A percentile compares a stretch with the other conserved stretches of the same genome.
Evolutionary conservation across 2,888 invertebrate species (phyloP).

Genomic region (Aporophyla lueneburgensis): DNA sequence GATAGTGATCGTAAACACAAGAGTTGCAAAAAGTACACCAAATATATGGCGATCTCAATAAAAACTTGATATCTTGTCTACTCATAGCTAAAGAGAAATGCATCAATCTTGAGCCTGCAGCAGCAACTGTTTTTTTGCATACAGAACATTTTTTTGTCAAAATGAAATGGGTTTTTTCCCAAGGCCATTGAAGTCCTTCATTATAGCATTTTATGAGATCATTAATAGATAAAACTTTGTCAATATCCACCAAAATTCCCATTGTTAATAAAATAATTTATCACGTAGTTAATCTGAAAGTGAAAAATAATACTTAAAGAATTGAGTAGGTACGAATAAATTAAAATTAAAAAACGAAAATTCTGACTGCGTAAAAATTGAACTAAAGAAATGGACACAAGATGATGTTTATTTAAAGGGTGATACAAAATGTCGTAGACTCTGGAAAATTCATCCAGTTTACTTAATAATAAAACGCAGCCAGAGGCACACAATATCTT

Average conservation of each 20-base stretch:
- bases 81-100: constrained; percentile 15
- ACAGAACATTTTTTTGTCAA: constrained; percentile 18
- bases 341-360: not conserved
- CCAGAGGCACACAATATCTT: no score
- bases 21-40: constrained; percentile 6
- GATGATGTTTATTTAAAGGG: no score
- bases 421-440: no score
- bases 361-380: no score
- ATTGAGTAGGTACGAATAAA: not conserved
- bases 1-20: constrained; percentile 15
- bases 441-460: no score
- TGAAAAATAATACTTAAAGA: not conserved
- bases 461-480: no score
- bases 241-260: constrained; percentile 31
- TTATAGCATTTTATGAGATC: constrained; percentile 15
- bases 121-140: constrained; percentile 26
- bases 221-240: constrained; percentile 18
- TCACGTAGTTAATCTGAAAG: constrained; percentile 8
- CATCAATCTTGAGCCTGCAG: constrained; percentile 11
- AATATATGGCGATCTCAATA: constrained; percentile 16
- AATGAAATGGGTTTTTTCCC: constrained; percentile 20
- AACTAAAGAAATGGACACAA: no score
- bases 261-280: not conserved
- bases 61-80: constrained; percentile 5
- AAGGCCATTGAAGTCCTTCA: constrained; percentile 22